These are phyloP conservation scores for Polyommatus icarus DNA, from an alignment of 2,888 invertebrate genomes.

Conservation along the genomic window DNA sequence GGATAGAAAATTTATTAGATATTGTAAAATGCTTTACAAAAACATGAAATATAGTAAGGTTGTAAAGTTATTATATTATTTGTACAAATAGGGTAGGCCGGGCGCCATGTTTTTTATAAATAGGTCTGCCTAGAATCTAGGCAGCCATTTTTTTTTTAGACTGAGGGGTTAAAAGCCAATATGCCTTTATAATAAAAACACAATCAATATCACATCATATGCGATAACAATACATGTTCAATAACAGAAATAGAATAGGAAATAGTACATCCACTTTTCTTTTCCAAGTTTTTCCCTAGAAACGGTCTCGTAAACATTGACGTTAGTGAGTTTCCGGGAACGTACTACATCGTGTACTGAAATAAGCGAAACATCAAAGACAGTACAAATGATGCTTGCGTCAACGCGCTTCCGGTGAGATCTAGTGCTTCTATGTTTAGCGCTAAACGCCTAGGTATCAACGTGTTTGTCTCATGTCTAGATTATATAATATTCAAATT, in stretches of 20 bases:
- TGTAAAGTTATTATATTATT: too few species aligned
- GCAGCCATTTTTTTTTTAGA: too few species aligned
- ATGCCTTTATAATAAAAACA: too few species aligned
- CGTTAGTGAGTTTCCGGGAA: constrained; percentile 1
- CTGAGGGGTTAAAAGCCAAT: too few species aligned
- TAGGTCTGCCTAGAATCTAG: too few species aligned
- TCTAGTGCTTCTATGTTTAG: constrained; percentile 17
- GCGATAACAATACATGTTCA: background rate
- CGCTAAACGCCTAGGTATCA: background rate
- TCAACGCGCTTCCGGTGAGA: constrained; percentile 1
- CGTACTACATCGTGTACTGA: background rate
- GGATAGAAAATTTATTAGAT: too few species aligned
- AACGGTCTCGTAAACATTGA: constrained; percentile 22
- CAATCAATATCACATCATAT: background rate
- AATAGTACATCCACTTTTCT: background rate
- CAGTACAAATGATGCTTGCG: constrained; percentile 19
- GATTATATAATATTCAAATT: background rate
- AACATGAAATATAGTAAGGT: too few species aligned
- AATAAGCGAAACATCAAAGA: constrained; percentile 5
- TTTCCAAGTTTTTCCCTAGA: background rate
- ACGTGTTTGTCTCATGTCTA: background rate
- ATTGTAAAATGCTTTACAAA: too few species aligned
- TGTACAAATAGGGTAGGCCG: too few species aligned
- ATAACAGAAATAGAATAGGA: background rate
- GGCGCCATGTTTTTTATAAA: too few species aligned